Evolutionary conservation across 2,888 invertebrate species (phyloP).

Genomic region (Rhingia campestris): DNA sequence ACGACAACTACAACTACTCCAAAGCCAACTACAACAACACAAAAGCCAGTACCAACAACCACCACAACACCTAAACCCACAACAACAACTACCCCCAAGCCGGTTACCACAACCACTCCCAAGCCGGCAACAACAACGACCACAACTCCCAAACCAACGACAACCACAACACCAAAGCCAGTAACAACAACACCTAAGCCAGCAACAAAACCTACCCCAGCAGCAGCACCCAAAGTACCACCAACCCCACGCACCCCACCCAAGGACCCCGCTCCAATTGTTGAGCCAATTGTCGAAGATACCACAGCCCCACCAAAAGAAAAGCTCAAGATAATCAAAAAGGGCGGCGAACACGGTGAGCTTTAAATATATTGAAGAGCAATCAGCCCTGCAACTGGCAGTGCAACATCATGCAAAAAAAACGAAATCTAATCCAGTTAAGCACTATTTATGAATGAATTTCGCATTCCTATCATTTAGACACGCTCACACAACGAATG

Average conservation of each 20-base stretch:
- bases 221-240: conserved; percentile 73
- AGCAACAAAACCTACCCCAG: conserved; percentile 75
- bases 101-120: conserved; percentile 71
- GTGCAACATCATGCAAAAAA: neutral
- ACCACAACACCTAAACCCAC: conserved; percentile 70
- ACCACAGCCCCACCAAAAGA: conserved; percentile 84
- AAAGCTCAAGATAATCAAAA: conserved; percentile 86
- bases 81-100: conserved; percentile 68
- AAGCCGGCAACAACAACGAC: conserved; percentile 75
- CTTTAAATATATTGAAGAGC: conserved; percentile 76
- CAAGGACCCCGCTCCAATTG: conserved; percentile 83
- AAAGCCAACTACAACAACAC: conserved; percentile 74
- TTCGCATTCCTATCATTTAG: conserved; percentile 5
- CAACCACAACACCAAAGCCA: conserved; percentile 71
- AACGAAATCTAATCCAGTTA: conserved; percentile 21
- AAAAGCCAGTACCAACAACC: conserved; percentile 63
- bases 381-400: conserved; percentile 18
- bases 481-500: conserved; percentile 38
- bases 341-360: conserved; percentile 83
- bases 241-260: conserved; percentile 78
- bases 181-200: conserved; percentile 73
- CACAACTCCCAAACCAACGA: conserved; percentile 75
- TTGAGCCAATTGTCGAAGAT: conserved; percentile 84
- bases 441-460: conserved; percentile 5
- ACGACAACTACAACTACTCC: conserved; percentile 74